Evolutionary conservation across 2,888 invertebrate species (phyloP), one percentile per base, ranked within the genome.

Genomic region (Athalia cordata): DNA sequence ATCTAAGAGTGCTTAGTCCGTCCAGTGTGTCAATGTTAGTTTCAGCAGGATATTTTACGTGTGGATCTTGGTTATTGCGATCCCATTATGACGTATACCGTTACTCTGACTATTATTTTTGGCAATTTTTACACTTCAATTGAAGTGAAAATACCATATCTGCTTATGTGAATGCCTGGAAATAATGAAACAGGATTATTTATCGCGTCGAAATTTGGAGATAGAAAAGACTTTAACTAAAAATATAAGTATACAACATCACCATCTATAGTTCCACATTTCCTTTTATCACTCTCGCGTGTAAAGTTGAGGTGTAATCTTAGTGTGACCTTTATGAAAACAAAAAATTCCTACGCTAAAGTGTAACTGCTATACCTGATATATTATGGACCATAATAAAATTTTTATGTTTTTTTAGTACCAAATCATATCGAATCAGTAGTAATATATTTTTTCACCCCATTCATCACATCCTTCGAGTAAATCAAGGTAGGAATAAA

Each of bases 401-500:
- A 78, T 86, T 86, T 87, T 87, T 85, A 87, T 87, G 86, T 87
- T 87, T 82, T 87, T 85, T 86, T 85, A 11, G 29, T 68, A 68
- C 68, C 68, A 50, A 67, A 68, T 68, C 47, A 55, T 11, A 55
- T n/a, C 55, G n/a, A 9, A 4, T 55, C 55, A n/a, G 11, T 55
- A 55, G 29, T 29, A 29, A 2, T 29, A 29, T 29, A 29, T 29
- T 29, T 29, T 29, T 29, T 29, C 1, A 29, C 2, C 29, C 29
- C 29, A 29, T 29, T 29, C 29, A 29, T 0, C 29, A 29, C 29
- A 29, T 29, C 29, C 29, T 29, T 29, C 29, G 29, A 29, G 29
- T 29, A 29, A 29, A 29, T 29, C 29, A 29, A 29, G 29, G 29
- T 29, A 29, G 29, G 29, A 29, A 2, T 29, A 29, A 29, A 29